Evolutionary conservation across 2,888 invertebrate genomes (phyloP).

Genomic region (Drosophila niveifrons): DNA sequence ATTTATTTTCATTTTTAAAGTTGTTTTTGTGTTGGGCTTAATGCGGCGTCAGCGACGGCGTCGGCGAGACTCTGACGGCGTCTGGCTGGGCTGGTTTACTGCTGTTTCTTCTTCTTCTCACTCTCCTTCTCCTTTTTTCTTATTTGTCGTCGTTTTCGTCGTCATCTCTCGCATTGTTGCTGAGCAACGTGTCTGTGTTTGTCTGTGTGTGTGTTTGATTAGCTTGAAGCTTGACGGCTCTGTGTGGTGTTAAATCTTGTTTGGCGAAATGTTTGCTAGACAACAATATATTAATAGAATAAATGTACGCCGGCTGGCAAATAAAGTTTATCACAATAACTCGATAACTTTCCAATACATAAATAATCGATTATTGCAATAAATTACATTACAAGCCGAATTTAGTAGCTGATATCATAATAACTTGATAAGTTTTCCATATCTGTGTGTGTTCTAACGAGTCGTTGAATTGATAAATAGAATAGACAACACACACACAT

Average conservation of each 20-base stretch:
- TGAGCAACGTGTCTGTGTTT: constrained; percentile 6
- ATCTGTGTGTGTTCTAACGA: not conserved
- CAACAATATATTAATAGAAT: constrained; percentile 10
- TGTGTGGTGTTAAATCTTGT: constrained; percentile 17
- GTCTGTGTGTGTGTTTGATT: constrained; percentile 5
- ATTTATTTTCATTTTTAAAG: constrained; percentile 30
- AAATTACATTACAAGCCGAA: not conserved
- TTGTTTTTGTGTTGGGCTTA: constrained; percentile 45
- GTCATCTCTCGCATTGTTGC: constrained; percentile 19
- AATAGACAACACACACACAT: not conserved
- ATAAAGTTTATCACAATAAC: constrained; percentile 8
- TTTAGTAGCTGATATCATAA: constrained; percentile 11
- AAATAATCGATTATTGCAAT: not conserved
- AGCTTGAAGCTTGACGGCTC: constrained; percentile 1
- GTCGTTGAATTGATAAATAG: not conserved
- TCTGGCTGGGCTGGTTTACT: constrained; percentile 39
- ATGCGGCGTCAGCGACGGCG: constrained; percentile 69
- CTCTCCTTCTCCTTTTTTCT: constrained; percentile 19
- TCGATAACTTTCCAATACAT: not conserved
- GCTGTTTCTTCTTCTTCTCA: constrained; percentile 25
- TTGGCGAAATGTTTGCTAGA: constrained; percentile 2
- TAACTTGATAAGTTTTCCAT: constrained; percentile 1
- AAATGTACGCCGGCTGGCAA: constrained; percentile 1
- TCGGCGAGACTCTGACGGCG: constrained; percentile 60
- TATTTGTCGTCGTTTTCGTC: constrained; percentile 26